Evolutionary conservation across 2,113 vertebrate genomes (phyloP).

Genomic region (Myxocyprinus asiaticus): DNA sequence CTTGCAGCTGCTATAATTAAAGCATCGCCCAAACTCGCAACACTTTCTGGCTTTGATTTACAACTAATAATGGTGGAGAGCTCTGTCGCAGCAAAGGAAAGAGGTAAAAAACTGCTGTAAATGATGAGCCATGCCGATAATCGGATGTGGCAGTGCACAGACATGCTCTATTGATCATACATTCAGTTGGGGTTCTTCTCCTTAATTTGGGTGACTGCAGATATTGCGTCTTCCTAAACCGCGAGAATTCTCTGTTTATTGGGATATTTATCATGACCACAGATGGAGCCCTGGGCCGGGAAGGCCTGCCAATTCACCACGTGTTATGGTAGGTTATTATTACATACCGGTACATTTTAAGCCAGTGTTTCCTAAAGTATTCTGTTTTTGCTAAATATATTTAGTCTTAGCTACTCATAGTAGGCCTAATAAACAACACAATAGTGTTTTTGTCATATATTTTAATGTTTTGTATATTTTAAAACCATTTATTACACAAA

Average conservation of each 20-base stretch:
- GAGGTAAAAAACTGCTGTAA: constrained; percentile 54
- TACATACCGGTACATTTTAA: too few species aligned
- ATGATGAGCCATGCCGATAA: constrained; percentile 28
- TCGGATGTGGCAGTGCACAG: constrained; percentile 15
- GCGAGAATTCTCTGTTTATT: constrained; percentile 51
- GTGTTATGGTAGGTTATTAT: background rate
- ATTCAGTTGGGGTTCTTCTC: constrained; percentile 32
- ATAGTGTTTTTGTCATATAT: too few species aligned
- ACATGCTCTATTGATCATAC: constrained; percentile 60
- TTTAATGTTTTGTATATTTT: too few species aligned
- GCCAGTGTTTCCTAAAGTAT: too few species aligned
- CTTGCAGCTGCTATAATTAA: constrained; percentile 25
- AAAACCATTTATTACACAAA: too few species aligned
- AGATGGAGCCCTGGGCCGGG: constrained; percentile 46
- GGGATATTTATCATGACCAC: constrained; percentile 58
- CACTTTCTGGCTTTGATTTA: constrained; percentile 1
- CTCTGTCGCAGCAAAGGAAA: constrained; percentile 42
- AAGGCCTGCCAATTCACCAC: constrained; percentile 52
- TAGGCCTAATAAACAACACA: too few species aligned
- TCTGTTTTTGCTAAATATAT: background rate
- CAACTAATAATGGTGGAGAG: constrained; percentile 31
- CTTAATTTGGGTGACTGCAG: constrained; percentile 57
- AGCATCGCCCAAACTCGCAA: background rate
- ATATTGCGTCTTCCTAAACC: constrained; percentile 46
- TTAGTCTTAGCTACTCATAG: too few species aligned